Evolutionary conservation across 2,888 invertebrate genomes (phyloP), one percentile per base, ranked within the genome.

Genomic region (Thymelicus lineola): DNA sequence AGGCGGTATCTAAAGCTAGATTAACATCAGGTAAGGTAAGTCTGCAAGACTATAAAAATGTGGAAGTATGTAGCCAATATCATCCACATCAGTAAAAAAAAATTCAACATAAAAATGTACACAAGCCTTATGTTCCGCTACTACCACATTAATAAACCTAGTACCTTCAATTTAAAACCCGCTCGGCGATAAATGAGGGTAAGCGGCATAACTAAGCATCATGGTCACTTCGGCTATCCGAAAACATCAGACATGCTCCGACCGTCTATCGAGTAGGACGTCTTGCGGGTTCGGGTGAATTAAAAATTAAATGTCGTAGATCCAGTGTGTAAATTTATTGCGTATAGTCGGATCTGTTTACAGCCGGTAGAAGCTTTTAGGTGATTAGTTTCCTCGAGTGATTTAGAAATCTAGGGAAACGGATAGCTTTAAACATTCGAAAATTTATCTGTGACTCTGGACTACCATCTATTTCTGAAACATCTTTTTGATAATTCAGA

Each of bases 121-220:
- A 36, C 63, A 17, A 36, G 6, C 36, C 50, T 53, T 53, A 20
- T 61, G 12, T 15, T 57, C 45, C 35, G 28, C 45, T 57, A 48
- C 65, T 57, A 48, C 65, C 7, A 65, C 63, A 63, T 63, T 65
- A 65, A 65, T 57, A 65, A 45, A 58, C 38, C 46, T 57, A 20
- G 63, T 38, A 63, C 84, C 85, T 84, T 88, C 85, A 85, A 89
- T 92, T 90, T 91, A 88, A 89, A 91, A 90, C 85, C 79, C 82
- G 78, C 76, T 77, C 79, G 76, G 74, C 80, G 85, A 92, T 86
- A 89, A 92, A 93, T 92, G 91, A 91, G 86, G 92, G 92, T 92
- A 92, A 86, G 84, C 83, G 76, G 80, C 79, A 84, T 91, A 92
- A 93, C 86, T 91, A 90, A 93, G 88, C 86, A 82, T 76, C 77